Base-by-base conservation (phyloP, 2,797 vertebrate species). In the Urophycis tenuis region DNA sequence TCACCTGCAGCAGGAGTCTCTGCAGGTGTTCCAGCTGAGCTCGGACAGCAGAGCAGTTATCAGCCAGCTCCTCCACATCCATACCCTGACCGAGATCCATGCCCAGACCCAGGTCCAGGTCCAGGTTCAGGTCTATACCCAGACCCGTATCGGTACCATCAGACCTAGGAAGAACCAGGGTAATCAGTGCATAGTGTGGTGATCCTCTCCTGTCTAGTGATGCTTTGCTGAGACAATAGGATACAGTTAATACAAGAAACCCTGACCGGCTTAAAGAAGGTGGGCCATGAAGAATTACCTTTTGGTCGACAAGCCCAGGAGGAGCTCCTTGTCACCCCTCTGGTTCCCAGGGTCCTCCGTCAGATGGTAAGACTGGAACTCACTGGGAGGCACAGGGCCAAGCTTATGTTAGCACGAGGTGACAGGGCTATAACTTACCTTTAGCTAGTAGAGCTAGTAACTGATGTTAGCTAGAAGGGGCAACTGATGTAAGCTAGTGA, bases 1-100 rank as follows among this genome's bases (percentile, higher is more conserved):
- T 32, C 29, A 97, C 97, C 95, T 97, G 95, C 67, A 97, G 88
- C 81, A 98, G 90, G 0, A 91, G 31, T 78, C 90, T 93, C 82
- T 95, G 95, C 81, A 99, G 92, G 75, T 92, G 92, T 77, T 97
- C 84, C 76, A 99, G 91, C 90, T 98, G 96, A 0, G 94, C 94
- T 84, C 93, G 93, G 33, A 99, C 95, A 0, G 93, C 92, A 0
- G 93, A 96, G 76, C 96, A 98, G 81, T 98, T 96, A 33, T 96
- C 95, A 64, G 95, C 94, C 95, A 98, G 92, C 45, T 96, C 95
- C 79, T 98, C 96, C 85, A 96, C 88, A 72, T 95, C 92, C 83
- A 93, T 87, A 25, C 91, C 92, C 81, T 90, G 89, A 83, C 17
- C 71, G 4, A 29, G 22, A 71, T 53, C 74, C 91, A 87, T 0